Evolutionary conservation across 2,113 vertebrate genomes (phyloP).

Genomic region (Hucho hucho): DNA sequence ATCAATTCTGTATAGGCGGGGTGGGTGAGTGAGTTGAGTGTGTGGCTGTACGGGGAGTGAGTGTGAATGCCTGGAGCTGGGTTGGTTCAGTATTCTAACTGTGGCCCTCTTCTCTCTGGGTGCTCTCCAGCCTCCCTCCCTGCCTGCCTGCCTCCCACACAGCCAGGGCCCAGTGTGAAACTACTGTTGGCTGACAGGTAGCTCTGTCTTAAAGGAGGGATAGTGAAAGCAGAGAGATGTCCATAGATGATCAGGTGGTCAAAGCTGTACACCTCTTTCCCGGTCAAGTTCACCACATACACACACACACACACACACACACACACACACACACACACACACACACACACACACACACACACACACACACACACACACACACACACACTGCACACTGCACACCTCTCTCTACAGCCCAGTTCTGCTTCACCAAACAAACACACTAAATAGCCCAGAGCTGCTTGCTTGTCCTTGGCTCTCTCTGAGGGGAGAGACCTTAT

Average conservation of each 20-base stretch:
- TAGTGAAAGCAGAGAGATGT: neutral
- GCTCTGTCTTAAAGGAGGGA: neutral
- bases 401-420: neutral
- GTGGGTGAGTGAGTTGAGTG: constrained; percentile 40
- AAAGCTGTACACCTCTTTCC: neutral
- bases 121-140: constrained; percentile 47
- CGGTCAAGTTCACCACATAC: neutral
- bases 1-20: constrained; percentile 54
- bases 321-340: too few relatives aligned
- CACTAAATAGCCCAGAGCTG: constrained; percentile 44
- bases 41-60: constrained; percentile 43
- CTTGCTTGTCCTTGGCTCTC: constrained; percentile 57
- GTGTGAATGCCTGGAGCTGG: constrained; percentile 8
- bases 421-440: neutral
- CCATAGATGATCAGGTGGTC: neutral
- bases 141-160: neutral
- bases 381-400: constrained; percentile 1
- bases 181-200: neutral
- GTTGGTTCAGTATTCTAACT: constrained; percentile 35
- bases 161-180: neutral
- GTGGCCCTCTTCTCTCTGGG: constrained; percentile 19
- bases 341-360: too few relatives aligned
- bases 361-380: too few relatives aligned
- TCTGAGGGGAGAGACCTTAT: constrained; percentile 62
- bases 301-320: too few relatives aligned